These are phyloP conservation scores for Poeciliopsis infans DNA, from an alignment of 2,797 vertebrate species.

Conservation along the genomic window DNA sequence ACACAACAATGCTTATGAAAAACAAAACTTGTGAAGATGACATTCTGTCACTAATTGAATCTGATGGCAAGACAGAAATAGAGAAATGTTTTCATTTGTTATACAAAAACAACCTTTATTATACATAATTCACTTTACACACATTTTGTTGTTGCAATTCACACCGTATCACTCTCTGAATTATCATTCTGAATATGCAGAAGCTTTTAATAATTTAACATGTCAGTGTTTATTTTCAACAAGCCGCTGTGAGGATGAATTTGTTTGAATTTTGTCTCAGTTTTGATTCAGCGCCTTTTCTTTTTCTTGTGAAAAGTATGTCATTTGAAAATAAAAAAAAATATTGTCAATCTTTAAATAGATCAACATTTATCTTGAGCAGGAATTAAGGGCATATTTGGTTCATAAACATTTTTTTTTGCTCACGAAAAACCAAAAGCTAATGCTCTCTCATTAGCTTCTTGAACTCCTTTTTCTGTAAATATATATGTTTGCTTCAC, in stretches of 20 bases:
- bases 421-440: slow-evolving; percentile 34
- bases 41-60: slow-evolving; percentile 77
- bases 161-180: slow-evolving; percentile 68
- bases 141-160: slow-evolving; percentile 82
- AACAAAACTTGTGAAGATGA: slow-evolving; percentile 75
- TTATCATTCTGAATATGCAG: slow-evolving; percentile 84
- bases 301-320: slow-evolving; percentile 62
- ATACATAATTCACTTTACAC: slow-evolving; percentile 85
- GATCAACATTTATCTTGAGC: slow-evolving; percentile 48
- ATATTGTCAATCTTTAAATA: slow-evolving; percentile 52
- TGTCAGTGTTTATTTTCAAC: slow-evolving; percentile 79
- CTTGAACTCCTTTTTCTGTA: not conserved
- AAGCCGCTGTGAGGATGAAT: slow-evolving; percentile 72
- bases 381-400: slow-evolving; percentile 55
- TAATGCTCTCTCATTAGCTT: slow-evolving; percentile 18
- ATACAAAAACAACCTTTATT: slow-evolving; percentile 83
- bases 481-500: slow-evolving; percentile 11
- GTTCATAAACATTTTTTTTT: slow-evolving; percentile 59
- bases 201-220: slow-evolving; percentile 85
- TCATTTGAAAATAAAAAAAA: slow-evolving; percentile 63
- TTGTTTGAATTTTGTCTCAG: slow-evolving; percentile 86
- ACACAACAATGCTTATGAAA: slow-evolving; percentile 74
- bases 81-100: slow-evolving; percentile 82
- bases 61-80: slow-evolving; percentile 74
- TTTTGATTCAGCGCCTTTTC: slow-evolving; percentile 71